Conservation (phyloP, 2,888 invertebrate genomes). For the Eupithecia centaureata region DNA sequence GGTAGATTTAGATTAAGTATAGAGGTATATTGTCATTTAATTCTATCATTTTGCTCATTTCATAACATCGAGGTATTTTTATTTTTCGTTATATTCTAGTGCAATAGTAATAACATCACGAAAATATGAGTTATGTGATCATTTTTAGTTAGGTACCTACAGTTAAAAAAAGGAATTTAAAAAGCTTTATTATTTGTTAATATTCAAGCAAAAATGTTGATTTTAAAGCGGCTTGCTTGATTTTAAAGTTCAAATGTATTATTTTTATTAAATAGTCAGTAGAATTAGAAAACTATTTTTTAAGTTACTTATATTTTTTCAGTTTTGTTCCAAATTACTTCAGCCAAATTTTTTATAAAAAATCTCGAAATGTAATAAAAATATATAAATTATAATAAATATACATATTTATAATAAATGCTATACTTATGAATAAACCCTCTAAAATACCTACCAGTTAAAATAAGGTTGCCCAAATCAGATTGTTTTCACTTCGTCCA, state of each 20-base stretch:
- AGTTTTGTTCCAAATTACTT: too few relatives aligned
- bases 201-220: conserved; percentile 9
- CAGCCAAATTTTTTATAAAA: neutral
- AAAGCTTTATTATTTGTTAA: conserved; percentile 31
- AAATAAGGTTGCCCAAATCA: conserved; percentile 36
- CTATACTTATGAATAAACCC: neutral
- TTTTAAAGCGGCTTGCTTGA: conserved; percentile 10
- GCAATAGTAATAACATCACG: conserved; percentile 54
- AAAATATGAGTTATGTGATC: conserved; percentile 11
- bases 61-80: conserved; percentile 73
- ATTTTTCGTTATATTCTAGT: conserved; percentile 46
- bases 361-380: neutral
- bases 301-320: conserved; percentile 9
- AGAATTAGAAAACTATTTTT: neutral
- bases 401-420: neutral
- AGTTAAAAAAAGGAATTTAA: neutral
- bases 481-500: conserved; percentile 41
- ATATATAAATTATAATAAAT: neutral
- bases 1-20: conserved; percentile 9
- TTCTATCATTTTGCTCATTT: conserved; percentile 65
- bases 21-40: conserved; percentile 28
- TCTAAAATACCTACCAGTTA: conserved; percentile 23
- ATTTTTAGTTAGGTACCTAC: conserved; percentile 1
- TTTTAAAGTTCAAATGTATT: conserved; percentile 20
- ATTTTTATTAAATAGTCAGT: conserved; percentile 19